A percentile compares a stretch with the other conserved stretches of the same genome.
These are phyloP conservation scores for Patiria miniata DNA, from an alignment of 35 echinoderm and acorn worm species.

Conservation along the genomic window DNA sequence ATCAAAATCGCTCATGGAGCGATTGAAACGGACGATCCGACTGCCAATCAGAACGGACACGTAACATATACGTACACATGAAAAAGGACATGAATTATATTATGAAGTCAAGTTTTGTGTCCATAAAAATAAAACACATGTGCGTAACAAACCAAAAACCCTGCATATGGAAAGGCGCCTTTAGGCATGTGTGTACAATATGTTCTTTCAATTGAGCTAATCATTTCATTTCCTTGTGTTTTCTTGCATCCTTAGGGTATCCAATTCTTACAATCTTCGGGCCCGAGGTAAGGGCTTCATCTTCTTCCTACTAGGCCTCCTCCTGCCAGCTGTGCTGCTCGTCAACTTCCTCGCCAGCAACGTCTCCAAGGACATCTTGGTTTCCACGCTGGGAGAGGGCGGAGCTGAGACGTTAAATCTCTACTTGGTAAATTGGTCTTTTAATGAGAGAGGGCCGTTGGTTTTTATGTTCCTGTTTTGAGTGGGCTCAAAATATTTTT, in stretches of 20 bases:
- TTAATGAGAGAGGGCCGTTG: not conserved
- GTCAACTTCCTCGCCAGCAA: constrained; percentile 76
- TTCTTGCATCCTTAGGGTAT: constrained; percentile 44
- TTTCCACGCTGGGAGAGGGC: constrained; percentile 48
- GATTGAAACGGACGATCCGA: too few relatives aligned
- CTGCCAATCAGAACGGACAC: too few relatives aligned
- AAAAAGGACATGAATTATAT: too few relatives aligned
- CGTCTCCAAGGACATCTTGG: constrained; percentile 67
- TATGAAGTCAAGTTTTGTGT: too few relatives aligned
- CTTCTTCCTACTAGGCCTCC: constrained; percentile 73
- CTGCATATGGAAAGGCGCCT: too few relatives aligned
- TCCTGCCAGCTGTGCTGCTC: constrained; percentile 67
- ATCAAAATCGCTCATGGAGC: too few relatives aligned
- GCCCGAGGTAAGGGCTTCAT: constrained; percentile 74
- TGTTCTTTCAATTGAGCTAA: too few relatives aligned
- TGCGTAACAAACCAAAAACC: too few relatives aligned
- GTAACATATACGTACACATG: too few relatives aligned
- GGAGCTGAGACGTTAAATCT: constrained; percentile 54
- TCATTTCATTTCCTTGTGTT: not conserved
- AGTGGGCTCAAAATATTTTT: not conserved
- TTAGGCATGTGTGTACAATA: too few relatives aligned
- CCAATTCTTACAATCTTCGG: constrained; percentile 79
- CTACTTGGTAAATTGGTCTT: constrained; percentile 68
- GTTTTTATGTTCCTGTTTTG: not conserved
- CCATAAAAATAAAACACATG: too few relatives aligned